Percentiles rank a stretch among this genome's conserved stretches.
Conservation (phyloP, 1,140 invertebrate genomes). For the Watersipora subatra region DNA sequence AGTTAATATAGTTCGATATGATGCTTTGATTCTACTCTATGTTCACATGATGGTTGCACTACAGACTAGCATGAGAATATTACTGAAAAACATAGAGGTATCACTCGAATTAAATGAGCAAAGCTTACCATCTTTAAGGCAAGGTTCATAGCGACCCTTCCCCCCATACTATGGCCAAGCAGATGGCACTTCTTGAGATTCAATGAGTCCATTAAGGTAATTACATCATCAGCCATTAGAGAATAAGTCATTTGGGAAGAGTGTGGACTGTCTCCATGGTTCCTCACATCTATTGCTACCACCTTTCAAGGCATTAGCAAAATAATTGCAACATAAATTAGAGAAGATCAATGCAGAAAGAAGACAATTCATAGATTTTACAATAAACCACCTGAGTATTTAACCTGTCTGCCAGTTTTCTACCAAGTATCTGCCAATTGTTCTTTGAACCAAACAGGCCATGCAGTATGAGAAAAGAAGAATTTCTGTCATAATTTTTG, state of each 20-base stretch:
- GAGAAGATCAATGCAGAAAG: no score
- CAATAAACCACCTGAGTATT: constrained; percentile 46
- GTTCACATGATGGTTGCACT: no score
- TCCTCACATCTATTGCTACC: constrained; percentile 67
- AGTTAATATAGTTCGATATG: no score
- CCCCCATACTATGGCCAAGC: constrained; percentile 86
- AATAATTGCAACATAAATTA: no score
- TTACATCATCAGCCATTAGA: constrained; percentile 58
- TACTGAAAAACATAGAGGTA: no score
- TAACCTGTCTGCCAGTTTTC: constrained; percentile 52
- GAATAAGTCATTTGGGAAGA: constrained; percentile 54
- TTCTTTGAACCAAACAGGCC: constrained; percentile 69
- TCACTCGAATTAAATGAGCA: no score
- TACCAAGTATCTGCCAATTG: constrained; percentile 69
- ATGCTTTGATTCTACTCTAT: no score
- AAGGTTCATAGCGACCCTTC: constrained; percentile 63
- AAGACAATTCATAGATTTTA: no score
- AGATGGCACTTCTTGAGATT: constrained; percentile 51
- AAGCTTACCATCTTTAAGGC: no score
- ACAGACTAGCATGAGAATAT: no score
- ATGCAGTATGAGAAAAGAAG: constrained; percentile 67
- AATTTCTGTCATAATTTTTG: neutral
- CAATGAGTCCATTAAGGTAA: constrained; percentile 50
- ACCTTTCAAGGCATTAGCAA: no score
- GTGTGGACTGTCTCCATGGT: constrained; percentile 81